These are phyloP conservation scores for Pseudonaja textilis DNA, from an alignment of 2,113 vertebrate genomes.

Conservation along the genomic window DNA sequence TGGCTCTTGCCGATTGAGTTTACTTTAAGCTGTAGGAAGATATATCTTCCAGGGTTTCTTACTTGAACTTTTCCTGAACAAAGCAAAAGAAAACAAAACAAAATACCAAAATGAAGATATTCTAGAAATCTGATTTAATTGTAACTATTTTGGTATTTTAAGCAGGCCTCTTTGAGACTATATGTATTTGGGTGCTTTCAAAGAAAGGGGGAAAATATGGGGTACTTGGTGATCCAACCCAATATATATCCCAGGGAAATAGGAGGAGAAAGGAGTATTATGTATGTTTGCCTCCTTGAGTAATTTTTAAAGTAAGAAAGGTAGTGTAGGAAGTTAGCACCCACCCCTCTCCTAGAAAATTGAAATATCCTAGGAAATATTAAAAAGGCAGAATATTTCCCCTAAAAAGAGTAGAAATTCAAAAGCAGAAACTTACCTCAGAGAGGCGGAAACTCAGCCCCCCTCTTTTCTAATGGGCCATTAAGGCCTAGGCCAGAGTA, in stretches of 20 bases:
- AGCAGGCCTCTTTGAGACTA: background rate
- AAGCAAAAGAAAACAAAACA: background rate
- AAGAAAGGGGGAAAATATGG: background rate
- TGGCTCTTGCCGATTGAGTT: no score
- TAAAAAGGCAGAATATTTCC: no score
- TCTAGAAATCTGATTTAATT: background rate
- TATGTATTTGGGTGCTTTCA: background rate
- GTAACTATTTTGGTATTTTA: background rate
- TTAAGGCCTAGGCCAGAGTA: no score
- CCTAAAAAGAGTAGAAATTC: no score
- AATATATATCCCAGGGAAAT: background rate
- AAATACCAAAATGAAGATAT: background rate
- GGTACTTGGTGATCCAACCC: background rate
- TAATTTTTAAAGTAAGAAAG: background rate
- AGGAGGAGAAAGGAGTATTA: background rate
- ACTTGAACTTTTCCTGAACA: background rate
- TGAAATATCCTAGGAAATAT: no score
- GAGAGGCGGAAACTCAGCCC: no score
- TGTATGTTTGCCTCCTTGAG: background rate
- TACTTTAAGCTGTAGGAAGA: background rate
- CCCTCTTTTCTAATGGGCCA: no score
- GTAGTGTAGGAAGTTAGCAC: no score
- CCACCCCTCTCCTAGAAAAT: no score
- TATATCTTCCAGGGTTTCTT: background rate
- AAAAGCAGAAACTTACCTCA: no score